These are phyloP conservation scores for Chauna torquata DNA, from an alignment of 2,113 vertebrate species.

Conservation along the genomic window DNA sequence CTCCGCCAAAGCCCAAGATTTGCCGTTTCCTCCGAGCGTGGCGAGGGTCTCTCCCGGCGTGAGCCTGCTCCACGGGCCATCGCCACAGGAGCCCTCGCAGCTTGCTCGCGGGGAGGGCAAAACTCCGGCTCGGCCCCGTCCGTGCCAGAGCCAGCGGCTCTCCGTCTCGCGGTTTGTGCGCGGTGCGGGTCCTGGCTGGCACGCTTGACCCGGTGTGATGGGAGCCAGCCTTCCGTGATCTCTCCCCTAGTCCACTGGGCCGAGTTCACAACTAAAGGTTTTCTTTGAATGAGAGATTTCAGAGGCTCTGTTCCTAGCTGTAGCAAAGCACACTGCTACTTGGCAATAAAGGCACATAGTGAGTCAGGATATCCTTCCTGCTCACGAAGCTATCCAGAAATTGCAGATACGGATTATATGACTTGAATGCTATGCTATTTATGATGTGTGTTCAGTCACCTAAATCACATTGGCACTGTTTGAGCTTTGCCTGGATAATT, in stretches of 20 bases:
- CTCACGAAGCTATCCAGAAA: not conserved
- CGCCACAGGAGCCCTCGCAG: rapidly evolving
- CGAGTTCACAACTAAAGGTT: not conserved
- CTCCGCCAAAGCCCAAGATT: not conserved
- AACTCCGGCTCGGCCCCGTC: not conserved
- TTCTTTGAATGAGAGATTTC: not conserved
- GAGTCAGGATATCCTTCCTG: not conserved
- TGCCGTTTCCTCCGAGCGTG: not conserved
- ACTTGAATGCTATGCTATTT: not conserved
- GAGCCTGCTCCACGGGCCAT: too few species aligned
- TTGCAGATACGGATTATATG: not conserved
- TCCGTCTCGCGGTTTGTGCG: too few species aligned
- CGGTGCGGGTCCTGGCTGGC: rapidly evolving
- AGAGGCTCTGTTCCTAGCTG: not conserved
- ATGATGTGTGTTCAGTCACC: constrained; percentile 29
- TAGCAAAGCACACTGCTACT: rapidly evolving
- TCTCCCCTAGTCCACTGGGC: not conserved
- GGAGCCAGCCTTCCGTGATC: not conserved
- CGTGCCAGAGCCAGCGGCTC: not conserved
- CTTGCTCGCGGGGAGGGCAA: not conserved
- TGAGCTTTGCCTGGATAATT: constrained; percentile 40
- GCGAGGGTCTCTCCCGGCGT: not conserved
- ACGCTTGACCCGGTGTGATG: not conserved
- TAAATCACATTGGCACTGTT: constrained; percentile 22
- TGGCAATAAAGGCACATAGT: rapidly evolving